phyloP scores from a whole-genome alignment of 53 echinoderm and acorn worm species.

The Apostichopus leukothele region DNA sequence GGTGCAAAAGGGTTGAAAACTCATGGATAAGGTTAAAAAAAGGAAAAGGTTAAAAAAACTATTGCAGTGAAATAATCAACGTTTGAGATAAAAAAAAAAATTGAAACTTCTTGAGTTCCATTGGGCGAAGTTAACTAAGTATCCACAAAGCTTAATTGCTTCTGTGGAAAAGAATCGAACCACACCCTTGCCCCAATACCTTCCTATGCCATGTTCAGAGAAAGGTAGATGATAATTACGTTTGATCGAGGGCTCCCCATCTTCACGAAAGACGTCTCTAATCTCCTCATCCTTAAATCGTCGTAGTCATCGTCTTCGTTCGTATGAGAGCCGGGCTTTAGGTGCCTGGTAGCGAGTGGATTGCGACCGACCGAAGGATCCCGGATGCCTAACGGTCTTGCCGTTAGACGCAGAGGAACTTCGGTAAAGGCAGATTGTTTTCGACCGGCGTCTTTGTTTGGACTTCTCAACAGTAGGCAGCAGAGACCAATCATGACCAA shows the following conservation, averaged over 20 bases:
- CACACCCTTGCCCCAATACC: no score
- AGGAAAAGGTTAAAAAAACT: no score
- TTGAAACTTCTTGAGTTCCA: no score
- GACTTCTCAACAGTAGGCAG: not conserved
- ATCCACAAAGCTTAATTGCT: no score
- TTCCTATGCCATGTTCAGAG: no score
- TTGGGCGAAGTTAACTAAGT: no score
- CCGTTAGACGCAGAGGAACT: not conserved
- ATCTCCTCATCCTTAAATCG: constrained; percentile 1
- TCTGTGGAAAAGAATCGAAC: no score
- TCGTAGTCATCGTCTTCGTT: not conserved
- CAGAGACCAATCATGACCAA: not conserved
- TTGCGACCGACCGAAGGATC: not conserved
- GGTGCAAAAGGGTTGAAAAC: no score
- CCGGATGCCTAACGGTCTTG: not conserved
- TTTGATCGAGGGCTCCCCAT: not conserved
- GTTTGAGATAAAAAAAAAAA: no score
- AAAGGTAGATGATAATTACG: not conserved
- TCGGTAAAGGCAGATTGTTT: not conserved
- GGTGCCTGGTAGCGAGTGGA: not conserved
- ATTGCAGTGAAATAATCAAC: no score
- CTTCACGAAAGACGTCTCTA: not conserved
- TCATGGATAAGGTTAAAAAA: no score
- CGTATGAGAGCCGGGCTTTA: not conserved
- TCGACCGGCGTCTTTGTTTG: not conserved